Conservation (phyloP, 2,797 vertebrate genomes). For the Poecilia velifera region DNA sequence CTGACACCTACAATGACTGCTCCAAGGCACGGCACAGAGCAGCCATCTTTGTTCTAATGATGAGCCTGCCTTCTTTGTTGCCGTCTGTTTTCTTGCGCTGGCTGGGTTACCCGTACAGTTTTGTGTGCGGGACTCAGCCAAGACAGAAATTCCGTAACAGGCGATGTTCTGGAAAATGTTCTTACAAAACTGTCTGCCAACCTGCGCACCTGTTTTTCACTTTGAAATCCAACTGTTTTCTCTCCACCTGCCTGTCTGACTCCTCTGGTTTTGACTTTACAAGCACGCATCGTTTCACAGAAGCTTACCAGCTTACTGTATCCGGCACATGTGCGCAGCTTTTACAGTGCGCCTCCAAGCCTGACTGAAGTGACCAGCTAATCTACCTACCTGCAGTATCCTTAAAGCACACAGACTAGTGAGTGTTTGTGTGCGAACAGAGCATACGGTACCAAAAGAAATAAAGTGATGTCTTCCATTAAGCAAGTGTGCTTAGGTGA, state of each 20-base stretch:
- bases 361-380: constrained; percentile 65
- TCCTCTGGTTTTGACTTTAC: constrained; percentile 52
- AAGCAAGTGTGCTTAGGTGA: constrained; percentile 69
- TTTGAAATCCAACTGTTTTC: constrained; percentile 58
- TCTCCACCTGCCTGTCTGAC: constrained; percentile 25
- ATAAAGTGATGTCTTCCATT: constrained; percentile 62
- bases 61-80: constrained; percentile 77
- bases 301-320: constrained; percentile 57
- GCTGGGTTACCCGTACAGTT: constrained; percentile 77
- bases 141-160: constrained; percentile 63
- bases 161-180: constrained; percentile 61
- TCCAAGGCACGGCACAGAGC: constrained; percentile 79
- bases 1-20: constrained; percentile 80
- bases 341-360: constrained; percentile 32
- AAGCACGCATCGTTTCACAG: constrained; percentile 46
- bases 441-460: constrained; percentile 43
- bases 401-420: constrained; percentile 66
- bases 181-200: constrained; percentile 63
- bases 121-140: constrained; percentile 25
- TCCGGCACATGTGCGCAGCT: constrained; percentile 20
- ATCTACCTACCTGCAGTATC: constrained; percentile 67
- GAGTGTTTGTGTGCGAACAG: constrained; percentile 45
- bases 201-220: constrained; percentile 58
- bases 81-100: constrained; percentile 69
- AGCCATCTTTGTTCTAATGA: constrained; percentile 79